Percentiles rank a stretch among this genome's conserved stretches.
These are phyloP conservation scores for Andrena flavipes DNA, from an alignment of 2,888 invertebrate genomes.

Conservation along the genomic window DNA sequence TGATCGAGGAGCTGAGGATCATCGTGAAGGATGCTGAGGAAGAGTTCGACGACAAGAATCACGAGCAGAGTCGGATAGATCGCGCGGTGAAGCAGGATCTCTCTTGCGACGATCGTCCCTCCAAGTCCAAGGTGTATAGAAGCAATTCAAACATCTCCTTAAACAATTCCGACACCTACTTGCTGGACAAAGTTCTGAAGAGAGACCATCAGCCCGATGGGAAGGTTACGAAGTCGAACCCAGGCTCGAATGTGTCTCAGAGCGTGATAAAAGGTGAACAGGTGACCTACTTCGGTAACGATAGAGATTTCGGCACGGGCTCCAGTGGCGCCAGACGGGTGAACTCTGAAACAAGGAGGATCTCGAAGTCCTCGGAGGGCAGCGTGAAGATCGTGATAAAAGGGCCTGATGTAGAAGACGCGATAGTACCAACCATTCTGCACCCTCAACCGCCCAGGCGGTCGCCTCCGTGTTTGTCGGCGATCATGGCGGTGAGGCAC, in stretches of 20 bases:
- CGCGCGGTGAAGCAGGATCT: slow-evolving; percentile 12
- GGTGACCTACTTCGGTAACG: slow-evolving; percentile 76
- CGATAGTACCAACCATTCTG: slow-evolving; percentile 91
- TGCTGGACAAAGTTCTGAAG: slow-evolving; percentile 55
- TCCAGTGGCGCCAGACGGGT: slow-evolving; percentile 83
- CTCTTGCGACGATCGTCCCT: slow-evolving; percentile 17
- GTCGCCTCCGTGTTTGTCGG: slow-evolving; percentile 84
- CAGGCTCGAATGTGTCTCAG: slow-evolving; percentile 50
- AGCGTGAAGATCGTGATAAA: slow-evolving; percentile 86
- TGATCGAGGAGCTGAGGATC: slow-evolving; percentile 93
- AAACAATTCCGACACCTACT: slow-evolving; percentile 58
- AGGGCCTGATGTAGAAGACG: slow-evolving; percentile 87
- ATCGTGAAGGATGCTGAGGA: slow-evolving; percentile 94
- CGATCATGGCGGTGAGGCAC: slow-evolving; percentile 79
- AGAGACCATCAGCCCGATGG: slow-evolving; percentile 41
- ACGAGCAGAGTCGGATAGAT: slow-evolving; percentile 56
- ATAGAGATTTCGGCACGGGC: slow-evolving; percentile 68
- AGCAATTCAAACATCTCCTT: slow-evolving; percentile 61
- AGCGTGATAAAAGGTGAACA: slow-evolving; percentile 67
- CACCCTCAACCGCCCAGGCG: slow-evolving; percentile 93
- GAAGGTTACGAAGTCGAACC: slow-evolving; percentile 46
- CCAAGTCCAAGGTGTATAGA: slow-evolving; percentile 49
- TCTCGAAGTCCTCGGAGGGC: slow-evolving; percentile 85
- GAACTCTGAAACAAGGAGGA: slow-evolving; percentile 70
- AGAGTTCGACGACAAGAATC: slow-evolving; percentile 83